Evolutionary conservation across 2,797 vertebrate genomes (phyloP).

Genomic region (Salarias fasciatus): DNA sequence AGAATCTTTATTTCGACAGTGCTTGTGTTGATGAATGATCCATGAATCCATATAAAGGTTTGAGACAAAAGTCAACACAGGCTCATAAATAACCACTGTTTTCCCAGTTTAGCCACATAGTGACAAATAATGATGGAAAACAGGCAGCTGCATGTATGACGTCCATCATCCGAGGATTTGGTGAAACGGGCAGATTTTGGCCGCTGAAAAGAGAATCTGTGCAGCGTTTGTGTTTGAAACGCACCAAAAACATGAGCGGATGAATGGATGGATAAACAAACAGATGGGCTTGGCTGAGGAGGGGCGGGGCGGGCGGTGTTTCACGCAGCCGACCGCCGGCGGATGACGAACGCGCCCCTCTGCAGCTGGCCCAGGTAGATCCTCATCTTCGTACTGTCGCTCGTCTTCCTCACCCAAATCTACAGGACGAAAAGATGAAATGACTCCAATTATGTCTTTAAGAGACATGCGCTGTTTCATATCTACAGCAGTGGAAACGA

Average conservation of each 20-base stretch:
- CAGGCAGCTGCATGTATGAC: conserved; percentile 11
- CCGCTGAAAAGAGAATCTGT: neutral
- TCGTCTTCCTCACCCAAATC: conserved; percentile 99
- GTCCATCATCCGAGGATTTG: conserved; percentile 24
- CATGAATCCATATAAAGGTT: neutral
- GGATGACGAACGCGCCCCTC: conserved; percentile 97
- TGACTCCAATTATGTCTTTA: too few species aligned
- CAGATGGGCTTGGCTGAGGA: conserved; percentile 18
- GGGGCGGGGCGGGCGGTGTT: conserved; percentile 10
- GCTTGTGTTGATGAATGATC: too few species aligned
- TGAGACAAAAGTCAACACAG: neutral
- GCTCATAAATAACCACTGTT: too few species aligned
- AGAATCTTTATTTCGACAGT: too few species aligned
- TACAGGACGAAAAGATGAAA: conserved; percentile 64
- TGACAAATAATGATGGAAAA: conserved; percentile 56
- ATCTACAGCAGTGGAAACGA: too few species aligned
- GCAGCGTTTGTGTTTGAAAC: conserved; percentile 5
- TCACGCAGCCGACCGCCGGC: conserved; percentile 95
- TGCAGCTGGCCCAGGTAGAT: conserved; percentile 99
- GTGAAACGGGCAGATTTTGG: conserved; percentile 10
- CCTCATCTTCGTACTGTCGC: conserved; percentile 99
- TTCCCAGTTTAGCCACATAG: conserved; percentile 38
- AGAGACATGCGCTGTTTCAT: too few species aligned
- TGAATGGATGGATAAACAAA: conserved; percentile 30
- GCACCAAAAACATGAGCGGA: conserved; percentile 2